A percentile compares a stretch with the other conserved stretches of the same genome.
phyloP scores from a whole-genome alignment of 2,797 vertebrate genomes.

The Pagetopsis macropterus region DNA sequence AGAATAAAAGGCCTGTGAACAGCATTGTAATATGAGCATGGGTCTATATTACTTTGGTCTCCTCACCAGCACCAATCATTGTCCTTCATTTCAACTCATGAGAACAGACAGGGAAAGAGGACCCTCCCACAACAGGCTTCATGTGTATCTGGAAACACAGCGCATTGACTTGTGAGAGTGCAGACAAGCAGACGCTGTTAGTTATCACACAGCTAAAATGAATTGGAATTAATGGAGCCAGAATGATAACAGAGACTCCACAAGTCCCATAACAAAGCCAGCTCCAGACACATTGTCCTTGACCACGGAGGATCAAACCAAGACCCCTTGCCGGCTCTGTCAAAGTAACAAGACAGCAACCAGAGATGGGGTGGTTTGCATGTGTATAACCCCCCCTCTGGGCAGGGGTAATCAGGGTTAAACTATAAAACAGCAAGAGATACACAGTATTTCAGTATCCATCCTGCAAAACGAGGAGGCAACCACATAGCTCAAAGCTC shows the following conservation, averaged over 20 bases:
- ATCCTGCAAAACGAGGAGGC: constrained; percentile 7
- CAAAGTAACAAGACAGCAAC: constrained; percentile 33
- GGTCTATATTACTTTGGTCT: constrained; percentile 7
- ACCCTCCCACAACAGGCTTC: constrained; percentile 63
- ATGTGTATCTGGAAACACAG: constrained; percentile 72
- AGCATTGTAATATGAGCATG: constrained; percentile 1
- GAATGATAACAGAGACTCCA: constrained; percentile 83
- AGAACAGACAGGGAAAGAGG: constrained; percentile 57
- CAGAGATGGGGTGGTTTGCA: constrained; percentile 18
- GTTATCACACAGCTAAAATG: constrained; percentile 82
- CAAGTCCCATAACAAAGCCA: constrained; percentile 81
- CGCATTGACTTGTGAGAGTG: constrained; percentile 70
- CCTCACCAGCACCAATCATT: constrained; percentile 10
- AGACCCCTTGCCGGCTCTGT: constrained; percentile 50
- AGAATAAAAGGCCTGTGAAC: not conserved
- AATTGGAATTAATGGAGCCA: constrained; percentile 80
- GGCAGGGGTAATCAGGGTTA: not conserved
- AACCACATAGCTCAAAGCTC: not conserved
- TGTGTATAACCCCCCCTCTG: constrained; percentile 10
- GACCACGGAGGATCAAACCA: constrained; percentile 72
- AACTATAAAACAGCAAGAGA: constrained; percentile 20
- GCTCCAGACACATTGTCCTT: constrained; percentile 80
- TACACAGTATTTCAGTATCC: not conserved
- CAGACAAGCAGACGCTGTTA: constrained; percentile 82
- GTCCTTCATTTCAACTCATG: constrained; percentile 58